Conservation (phyloP, 2,888 invertebrate genomes). For the Acrobasis consociella region DNA sequence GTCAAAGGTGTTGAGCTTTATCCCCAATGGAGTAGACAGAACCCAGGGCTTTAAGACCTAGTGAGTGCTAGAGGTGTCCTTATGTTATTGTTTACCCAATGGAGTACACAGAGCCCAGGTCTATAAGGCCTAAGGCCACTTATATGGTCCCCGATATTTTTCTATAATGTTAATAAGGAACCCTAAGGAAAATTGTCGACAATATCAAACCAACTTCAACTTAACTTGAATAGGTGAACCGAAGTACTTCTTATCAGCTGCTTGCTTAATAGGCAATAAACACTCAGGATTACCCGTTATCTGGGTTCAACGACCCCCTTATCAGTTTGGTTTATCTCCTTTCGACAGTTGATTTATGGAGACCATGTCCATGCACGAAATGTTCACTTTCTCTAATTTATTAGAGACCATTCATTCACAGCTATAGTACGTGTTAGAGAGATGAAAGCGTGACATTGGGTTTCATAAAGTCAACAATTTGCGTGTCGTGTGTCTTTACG, state of each 20-base stretch:
- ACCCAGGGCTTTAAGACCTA: neutral
- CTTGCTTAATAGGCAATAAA: slow-evolving; percentile 22
- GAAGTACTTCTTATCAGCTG: slow-evolving; percentile 15
- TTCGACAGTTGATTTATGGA: slow-evolving; percentile 20
- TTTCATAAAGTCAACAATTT: too few species aligned
- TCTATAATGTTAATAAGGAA: neutral
- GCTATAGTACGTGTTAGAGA: too few species aligned
- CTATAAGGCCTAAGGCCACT: neutral
- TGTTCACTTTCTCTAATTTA: neutral
- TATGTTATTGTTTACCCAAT: too few species aligned
- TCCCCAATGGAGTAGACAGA: too few species aligned
- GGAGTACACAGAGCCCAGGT: too few species aligned
- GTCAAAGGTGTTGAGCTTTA: neutral
- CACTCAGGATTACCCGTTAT: slow-evolving; percentile 21
- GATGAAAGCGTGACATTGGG: too few species aligned
- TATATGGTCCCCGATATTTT: too few species aligned
- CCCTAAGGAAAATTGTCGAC: neutral
- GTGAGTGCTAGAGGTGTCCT: too few species aligned
- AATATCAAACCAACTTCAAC: neutral
- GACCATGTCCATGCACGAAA: neutral
- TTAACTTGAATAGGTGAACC: neutral
- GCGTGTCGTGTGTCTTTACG: too few species aligned
- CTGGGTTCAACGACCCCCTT: slow-evolving; percentile 11
- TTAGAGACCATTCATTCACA: too few species aligned
- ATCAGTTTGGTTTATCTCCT: slow-evolving; percentile 5